Evolutionary conservation across 1,140 invertebrate species (phyloP), one percentile per base, ranked within the genome.

Genomic region (Panagrolaimus sp.): DNA sequence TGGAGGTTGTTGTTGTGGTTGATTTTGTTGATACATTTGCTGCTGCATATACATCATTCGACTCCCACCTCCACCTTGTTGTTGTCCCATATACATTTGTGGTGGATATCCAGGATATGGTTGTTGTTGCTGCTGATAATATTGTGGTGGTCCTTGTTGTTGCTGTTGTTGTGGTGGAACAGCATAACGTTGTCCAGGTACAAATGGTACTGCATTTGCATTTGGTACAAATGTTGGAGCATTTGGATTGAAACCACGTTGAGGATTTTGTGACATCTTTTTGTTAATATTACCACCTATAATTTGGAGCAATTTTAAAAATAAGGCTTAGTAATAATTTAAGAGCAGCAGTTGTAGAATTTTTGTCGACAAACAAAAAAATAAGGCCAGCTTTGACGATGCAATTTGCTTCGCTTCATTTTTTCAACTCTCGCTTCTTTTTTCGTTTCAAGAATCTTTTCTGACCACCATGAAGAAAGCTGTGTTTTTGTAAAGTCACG

Each of bases 151-250:
- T 4, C 31, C 31, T 38, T 57, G 51, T 25, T 57, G 20, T 11
- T n/a, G 20, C 9, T n/a, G 27, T 27, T 57, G 51, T 25, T 16
- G 27, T 63, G 16, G 62, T 1, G 62, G 27, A 42, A 0, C 63
- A 27, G 14, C 47, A 8, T 45, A 72, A 8, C 47, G 31, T 44
- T 70, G 66, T 1, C 77, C 77, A 11, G 77, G 77, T 0, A 78
- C 78, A 63, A 78, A 78, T 7, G 75, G n/a, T 1, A 8, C 47
- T 7, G 77, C 77, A 66, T 76, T 78, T 1, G 62, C 66, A 66
- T 78, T 78, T 7, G 77, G 77, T 9, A 77, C 69, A 51, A 78
- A 78, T 13, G 70, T 45, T 3, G 66, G 44, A 7, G 77, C 77
- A 63, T 79, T 78, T 9, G 76, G 72, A 68, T 78, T 78, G 61